phyloP scores from a whole-genome alignment of 2,113 vertebrate genomes.

The Syngnathus typhle region DNA sequence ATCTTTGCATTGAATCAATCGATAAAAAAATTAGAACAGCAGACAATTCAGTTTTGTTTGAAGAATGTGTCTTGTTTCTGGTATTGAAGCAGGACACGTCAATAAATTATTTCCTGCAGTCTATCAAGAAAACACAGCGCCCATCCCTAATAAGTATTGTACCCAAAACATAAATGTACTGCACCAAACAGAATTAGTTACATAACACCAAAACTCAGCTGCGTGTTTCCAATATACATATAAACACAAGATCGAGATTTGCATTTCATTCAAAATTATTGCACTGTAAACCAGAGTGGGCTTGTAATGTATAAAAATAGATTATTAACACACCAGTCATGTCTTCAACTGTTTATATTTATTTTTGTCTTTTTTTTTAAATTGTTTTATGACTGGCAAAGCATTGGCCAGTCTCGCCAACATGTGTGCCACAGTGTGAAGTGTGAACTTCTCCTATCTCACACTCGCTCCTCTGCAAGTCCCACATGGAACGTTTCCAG shows the following conservation, averaged over 20 bases:
- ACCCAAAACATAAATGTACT: conserved; percentile 52
- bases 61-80: background rate
- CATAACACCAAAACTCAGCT: conserved; percentile 37
- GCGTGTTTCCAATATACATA: conserved; percentile 73
- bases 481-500: conserved; percentile 36
- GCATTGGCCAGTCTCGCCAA: conserved; percentile 47
- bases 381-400: conserved; percentile 60
- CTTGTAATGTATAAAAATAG: conserved; percentile 85
- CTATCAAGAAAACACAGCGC: background rate
- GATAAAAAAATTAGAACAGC: background rate
- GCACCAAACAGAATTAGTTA: conserved; percentile 40
- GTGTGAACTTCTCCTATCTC: conserved; percentile 45
- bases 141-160: conserved; percentile 71
- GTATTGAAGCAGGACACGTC: background rate
- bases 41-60: background rate
- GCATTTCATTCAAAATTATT: conserved; percentile 84
- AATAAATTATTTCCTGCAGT: background rate
- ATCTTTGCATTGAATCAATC: background rate
- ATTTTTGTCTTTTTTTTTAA: conserved; percentile 22
- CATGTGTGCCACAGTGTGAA: conserved; percentile 51
- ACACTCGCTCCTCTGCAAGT: conserved; percentile 32
- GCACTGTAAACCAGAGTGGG: conserved; percentile 88
- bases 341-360: conserved; percentile 62
- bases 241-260: conserved; percentile 68
- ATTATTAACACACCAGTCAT: conserved; percentile 80